phyloP scores from a whole-genome alignment of 2,888 invertebrate genomes.

The Platynereis dumerilii region DNA sequence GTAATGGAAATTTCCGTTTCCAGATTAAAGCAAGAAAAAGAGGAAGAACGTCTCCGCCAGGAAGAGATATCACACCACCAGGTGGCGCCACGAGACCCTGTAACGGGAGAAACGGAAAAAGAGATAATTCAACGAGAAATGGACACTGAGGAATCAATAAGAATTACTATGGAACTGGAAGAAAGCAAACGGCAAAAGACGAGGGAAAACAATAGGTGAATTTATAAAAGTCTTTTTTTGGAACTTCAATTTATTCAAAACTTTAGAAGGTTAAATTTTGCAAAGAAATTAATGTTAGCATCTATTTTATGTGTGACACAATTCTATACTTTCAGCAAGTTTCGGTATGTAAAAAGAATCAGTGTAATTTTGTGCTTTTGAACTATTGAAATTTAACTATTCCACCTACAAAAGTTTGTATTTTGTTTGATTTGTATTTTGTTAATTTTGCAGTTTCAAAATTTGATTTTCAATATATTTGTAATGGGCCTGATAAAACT shows the following conservation, averaged over 20 bases:
- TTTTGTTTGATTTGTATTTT: too few relatives aligned
- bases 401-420: too few relatives aligned
- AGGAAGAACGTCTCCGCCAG: constrained; percentile 28
- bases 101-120: constrained; percentile 44
- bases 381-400: too few relatives aligned
- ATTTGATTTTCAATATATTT: too few relatives aligned
- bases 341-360: too few relatives aligned
- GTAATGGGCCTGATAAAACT: too few relatives aligned
- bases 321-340: too few relatives aligned
- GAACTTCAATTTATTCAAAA: neutral
- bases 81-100: constrained; percentile 48
- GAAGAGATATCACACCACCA: constrained; percentile 33
- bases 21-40: constrained; percentile 32
- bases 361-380: too few relatives aligned
- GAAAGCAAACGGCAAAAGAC: neutral
- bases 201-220: constrained; percentile 13
- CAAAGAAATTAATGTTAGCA: neutral
- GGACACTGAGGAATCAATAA: constrained; percentile 37
- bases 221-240: neutral
- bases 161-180: neutral
- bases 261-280: too few relatives aligned
- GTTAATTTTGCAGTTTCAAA: too few relatives aligned
- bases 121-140: constrained; percentile 46
- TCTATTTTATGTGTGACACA: too few relatives aligned
- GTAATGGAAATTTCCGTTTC: too few relatives aligned